Conservation (phyloP, 2,113 vertebrate species). For the Silurus asotus region DNA sequence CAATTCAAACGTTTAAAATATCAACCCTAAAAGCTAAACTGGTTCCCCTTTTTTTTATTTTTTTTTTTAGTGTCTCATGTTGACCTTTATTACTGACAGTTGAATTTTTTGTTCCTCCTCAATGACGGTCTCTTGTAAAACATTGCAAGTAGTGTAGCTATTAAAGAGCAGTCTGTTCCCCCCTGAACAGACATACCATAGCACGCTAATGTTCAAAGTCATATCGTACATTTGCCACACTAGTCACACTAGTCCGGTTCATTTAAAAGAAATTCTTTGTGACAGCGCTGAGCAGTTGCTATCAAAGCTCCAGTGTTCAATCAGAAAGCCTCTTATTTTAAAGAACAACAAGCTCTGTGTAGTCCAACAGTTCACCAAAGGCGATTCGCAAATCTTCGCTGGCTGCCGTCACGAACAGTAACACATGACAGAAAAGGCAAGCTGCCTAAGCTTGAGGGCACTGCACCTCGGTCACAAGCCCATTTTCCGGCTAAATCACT, state of each 20-base stretch:
- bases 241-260: slow-evolving; percentile 34
- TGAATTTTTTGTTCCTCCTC: background rate
- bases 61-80: background rate
- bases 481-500: slow-evolving; percentile 65
- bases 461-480: slow-evolving; percentile 53
- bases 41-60: background rate
- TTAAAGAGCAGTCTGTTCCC: slow-evolving; percentile 61
- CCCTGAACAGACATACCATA: slow-evolving; percentile 49
- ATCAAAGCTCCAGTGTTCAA: slow-evolving; percentile 48
- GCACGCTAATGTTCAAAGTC: slow-evolving; percentile 44
- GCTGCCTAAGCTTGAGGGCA: slow-evolving; percentile 57
- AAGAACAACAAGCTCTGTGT: slow-evolving; percentile 36
- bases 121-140: slow-evolving; percentile 59
- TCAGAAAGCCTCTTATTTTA: slow-evolving; percentile 42
- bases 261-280: slow-evolving; percentile 45
- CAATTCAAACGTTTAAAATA: background rate
- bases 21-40: no score
- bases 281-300: slow-evolving; percentile 10
- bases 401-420: slow-evolving; percentile 15
- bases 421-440: slow-evolving; percentile 42
- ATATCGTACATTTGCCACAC: slow-evolving; percentile 52
- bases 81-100: background rate
- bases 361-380: slow-evolving; percentile 36
- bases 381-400: slow-evolving; percentile 23
- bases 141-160: slow-evolving; percentile 61